Percentiles rank a stretch among this genome's conserved stretches.
These are phyloP conservation scores for Helobdella robusta DNA, from an alignment of 2,888 invertebrate genomes.

Conservation along the genomic window DNA sequence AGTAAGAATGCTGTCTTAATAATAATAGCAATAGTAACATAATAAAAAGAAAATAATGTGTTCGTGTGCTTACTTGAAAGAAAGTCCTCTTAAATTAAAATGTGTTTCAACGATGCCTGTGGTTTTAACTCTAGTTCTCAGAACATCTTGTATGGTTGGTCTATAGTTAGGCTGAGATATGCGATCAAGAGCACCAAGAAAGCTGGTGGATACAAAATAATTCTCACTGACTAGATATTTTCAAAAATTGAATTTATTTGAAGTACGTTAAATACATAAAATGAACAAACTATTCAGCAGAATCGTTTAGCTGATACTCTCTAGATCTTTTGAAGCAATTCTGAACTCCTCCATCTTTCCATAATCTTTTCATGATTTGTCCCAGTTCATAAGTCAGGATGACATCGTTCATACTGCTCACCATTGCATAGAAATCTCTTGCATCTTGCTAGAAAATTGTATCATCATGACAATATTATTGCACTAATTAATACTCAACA, in stretches of 20 bases:
- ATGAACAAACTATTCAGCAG: conserved; percentile 71
- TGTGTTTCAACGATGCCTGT: conserved; percentile 85
- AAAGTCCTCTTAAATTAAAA: conserved; percentile 75
- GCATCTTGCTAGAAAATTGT: conserved; percentile 30
- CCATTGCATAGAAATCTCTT: conserved; percentile 24
- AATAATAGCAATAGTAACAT: no score
- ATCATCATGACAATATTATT: no score
- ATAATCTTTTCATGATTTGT: conserved; percentile 72
- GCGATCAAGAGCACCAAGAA: conserved; percentile 74
- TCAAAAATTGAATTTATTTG: no score
- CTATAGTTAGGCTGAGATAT: conserved; percentile 72
- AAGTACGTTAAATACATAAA: no score
- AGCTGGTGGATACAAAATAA: conserved; percentile 49
- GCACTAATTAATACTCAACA: no score
- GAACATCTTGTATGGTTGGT: conserved; percentile 79
- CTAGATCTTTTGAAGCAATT: conserved; percentile 60
- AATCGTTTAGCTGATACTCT: conserved; percentile 67
- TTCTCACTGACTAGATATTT: no score
- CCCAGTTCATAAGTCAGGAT: conserved; percentile 72
- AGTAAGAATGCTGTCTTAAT: no score
- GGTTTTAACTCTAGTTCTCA: conserved; percentile 77
- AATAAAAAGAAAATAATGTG: no score
- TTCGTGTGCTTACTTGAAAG: conserved; percentile 79
- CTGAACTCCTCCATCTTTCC: conserved; percentile 75
- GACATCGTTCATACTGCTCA: conserved; percentile 62